phyloP scores from a whole-genome alignment of 2,113 vertebrate genomes.

The Larimichthys crocea region DNA sequence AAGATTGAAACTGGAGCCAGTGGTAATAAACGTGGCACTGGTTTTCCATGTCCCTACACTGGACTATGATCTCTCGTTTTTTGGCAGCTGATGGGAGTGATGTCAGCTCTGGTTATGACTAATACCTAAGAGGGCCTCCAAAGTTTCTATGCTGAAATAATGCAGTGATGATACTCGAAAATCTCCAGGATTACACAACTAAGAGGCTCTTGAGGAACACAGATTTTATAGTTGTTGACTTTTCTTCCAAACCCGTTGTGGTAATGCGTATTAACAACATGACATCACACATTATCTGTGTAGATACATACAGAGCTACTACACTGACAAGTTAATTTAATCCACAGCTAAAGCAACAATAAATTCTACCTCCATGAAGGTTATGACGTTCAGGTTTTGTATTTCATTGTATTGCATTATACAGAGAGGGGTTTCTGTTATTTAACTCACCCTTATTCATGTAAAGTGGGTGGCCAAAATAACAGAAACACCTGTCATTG shows the following conservation, averaged over 20 bases:
- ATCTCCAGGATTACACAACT: not conserved
- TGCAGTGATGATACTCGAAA: not conserved
- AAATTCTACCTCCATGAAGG: not conserved
- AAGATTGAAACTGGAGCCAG: constrained; percentile 45
- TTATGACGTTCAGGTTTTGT: not conserved
- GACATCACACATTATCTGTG: not conserved
- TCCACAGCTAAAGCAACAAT: not conserved
- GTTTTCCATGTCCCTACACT: constrained; percentile 48
- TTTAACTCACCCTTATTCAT: not conserved
- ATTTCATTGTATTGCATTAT: not conserved
- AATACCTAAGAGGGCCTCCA: not conserved
- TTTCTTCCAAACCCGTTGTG: not conserved
- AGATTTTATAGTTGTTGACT: not conserved
- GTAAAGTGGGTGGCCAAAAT: not conserved
- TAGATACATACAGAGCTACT: not conserved
- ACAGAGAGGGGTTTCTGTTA: not conserved
- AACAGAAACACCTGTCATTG: not conserved
- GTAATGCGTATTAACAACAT: not conserved
- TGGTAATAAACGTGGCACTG: constrained; percentile 38
- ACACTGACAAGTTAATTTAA: not conserved
- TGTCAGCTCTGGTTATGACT: constrained; percentile 40
- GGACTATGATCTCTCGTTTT: constrained; percentile 41
- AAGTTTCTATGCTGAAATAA: constrained; percentile 19
- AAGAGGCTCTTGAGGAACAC: not conserved
- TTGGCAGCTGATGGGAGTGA: constrained; percentile 47